Base-by-base conservation (phyloP, 2,113 vertebrate species). In the Alosa alosa region DNA sequence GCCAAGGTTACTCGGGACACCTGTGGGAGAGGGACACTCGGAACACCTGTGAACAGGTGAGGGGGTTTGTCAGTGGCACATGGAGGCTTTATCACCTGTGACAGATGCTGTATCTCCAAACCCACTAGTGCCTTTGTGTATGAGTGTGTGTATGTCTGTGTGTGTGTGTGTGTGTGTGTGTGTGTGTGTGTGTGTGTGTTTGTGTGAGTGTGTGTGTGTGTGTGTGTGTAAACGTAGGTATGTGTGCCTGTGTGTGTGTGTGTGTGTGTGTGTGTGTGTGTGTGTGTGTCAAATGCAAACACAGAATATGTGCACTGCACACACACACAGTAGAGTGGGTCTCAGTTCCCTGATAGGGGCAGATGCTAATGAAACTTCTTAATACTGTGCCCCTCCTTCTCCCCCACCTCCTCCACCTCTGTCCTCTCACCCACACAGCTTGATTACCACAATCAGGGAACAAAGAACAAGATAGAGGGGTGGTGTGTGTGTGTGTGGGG, bases 311-410 rank as follows among this genome's bases (percentile, higher is more conserved):
- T 85, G 84, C 64, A 85, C 72, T 31, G 31, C 31, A 84, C 83
- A 36, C 52, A 57, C 52, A 64, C 57, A 64, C 22, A 25, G 4
- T 15, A 55, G 52, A 55, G 52, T 4, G 55, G 86, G 68, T 82
- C 84, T 68, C 88, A 85, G 85, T 46, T 50, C 41, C 86, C 89
- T 89, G 84, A 90, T 41, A 87, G 83, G 84, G 84, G 85, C 90
- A 91, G 86, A 91, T 90, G 90, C 78, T 55, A 83, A 41, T 49
- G 8, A 86, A 87, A 90, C 89, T 86, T 91, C 91, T 92, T 90
- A 91, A 92, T 90, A 85, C 85, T n/a, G 31, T 64, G 57, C 57
- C 57, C 22, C 57, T 64, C 57, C 57, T 20, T 57, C 52, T 20
- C 52, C 52, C 1, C 52, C 52, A 57, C 22, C 57, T n/a, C 57